Conservation (phyloP, 2,113 vertebrate genomes). For the Coptodon rendalli region DNA sequence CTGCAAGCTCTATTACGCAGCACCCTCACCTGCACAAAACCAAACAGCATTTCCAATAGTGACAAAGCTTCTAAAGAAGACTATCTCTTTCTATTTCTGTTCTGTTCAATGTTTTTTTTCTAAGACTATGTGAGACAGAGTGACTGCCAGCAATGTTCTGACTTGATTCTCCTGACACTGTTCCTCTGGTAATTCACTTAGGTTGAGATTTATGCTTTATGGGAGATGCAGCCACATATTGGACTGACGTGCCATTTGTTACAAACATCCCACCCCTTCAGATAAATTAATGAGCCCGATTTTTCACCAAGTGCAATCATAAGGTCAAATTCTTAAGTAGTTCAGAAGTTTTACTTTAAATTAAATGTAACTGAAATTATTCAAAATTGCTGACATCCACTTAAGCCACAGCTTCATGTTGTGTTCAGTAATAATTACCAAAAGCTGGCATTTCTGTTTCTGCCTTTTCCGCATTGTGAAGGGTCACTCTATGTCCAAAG, state of each 20-base stretch:
- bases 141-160: background rate
- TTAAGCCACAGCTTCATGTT: background rate
- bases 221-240: background rate
- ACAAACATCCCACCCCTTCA: background rate
- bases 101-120: accelerated
- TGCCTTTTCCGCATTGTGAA: background rate
- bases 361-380: background rate
- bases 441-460: background rate
- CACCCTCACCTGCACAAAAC: background rate
- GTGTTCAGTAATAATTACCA: background rate
- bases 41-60: background rate
- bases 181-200: background rate
- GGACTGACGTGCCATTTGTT: background rate
- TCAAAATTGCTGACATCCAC: background rate
- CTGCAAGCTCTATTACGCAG: background rate
- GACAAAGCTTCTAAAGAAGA: background rate
- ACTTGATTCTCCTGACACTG: background rate
- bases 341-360: background rate
- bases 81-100: background rate
- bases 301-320: background rate
- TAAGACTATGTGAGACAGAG: background rate
- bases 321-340: background rate
- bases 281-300: background rate
- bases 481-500: background rate
- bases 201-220: background rate